Conservation (phyloP, 2,888 invertebrate genomes). For the Alsophila aescularia region DNA sequence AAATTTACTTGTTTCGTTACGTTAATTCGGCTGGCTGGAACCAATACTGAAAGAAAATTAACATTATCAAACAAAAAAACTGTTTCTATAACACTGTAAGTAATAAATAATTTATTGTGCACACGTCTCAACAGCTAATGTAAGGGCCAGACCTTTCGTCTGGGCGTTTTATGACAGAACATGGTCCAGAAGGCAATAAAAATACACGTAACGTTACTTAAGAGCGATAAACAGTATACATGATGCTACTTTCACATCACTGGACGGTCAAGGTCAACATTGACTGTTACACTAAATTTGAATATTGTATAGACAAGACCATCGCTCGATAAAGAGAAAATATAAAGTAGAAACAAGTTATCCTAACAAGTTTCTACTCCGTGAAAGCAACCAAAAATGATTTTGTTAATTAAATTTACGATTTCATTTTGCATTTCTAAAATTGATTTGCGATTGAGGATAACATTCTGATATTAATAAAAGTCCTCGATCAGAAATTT, state of each 20-base stretch:
- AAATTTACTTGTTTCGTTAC: no score
- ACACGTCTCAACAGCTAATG: background rate
- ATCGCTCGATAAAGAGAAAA: background rate
- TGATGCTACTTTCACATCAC: conserved; percentile 49
- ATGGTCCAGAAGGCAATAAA: conserved; percentile 45
- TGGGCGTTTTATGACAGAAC: conserved; percentile 11
- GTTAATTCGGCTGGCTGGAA: no score
- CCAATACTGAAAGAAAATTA: no score
- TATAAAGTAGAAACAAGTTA: conserved; percentile 1
- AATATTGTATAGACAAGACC: conserved; percentile 1
- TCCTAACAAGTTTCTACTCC: conserved; percentile 8
- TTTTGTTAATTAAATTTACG: conserved; percentile 7
- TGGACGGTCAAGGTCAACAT: conserved; percentile 43
- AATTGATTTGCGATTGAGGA: conserved; percentile 10
- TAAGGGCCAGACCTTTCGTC: no score
- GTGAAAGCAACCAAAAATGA: conserved; percentile 19
- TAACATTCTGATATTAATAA: background rate
- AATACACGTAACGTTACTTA: conserved; percentile 56
- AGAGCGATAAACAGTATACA: conserved; percentile 45
- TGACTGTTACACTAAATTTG: background rate
- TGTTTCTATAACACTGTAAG: no score
- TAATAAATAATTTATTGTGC: no score
- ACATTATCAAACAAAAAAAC: no score
- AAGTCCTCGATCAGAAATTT: background rate
- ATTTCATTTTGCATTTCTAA: conserved; percentile 12